A percentile compares a stretch with the other conserved stretches of the same genome.
These are phyloP conservation scores for Bembecia ichneumoniformis DNA, from an alignment of 2,888 invertebrate species.

Conservation along the genomic window DNA sequence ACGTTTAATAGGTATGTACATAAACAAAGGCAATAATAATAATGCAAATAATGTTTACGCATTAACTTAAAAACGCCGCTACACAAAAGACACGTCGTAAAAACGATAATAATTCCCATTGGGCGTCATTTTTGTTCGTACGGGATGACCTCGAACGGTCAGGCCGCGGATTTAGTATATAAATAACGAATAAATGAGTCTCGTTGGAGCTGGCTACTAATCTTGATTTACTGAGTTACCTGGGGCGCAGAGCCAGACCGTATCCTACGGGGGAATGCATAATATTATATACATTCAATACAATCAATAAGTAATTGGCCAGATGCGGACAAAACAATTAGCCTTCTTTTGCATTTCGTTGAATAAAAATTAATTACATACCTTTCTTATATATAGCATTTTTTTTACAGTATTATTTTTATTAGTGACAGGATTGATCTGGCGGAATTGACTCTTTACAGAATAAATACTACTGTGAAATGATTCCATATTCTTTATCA, in stretches of 20 bases:
- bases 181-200: slow-evolving; percentile 63
- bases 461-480: too few relatives aligned
- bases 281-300: slow-evolving; percentile 12
- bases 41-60: not conserved
- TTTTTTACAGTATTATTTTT: too few relatives aligned
- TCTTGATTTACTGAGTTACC: slow-evolving; percentile 62
- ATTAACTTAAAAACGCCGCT: slow-evolving; percentile 1
- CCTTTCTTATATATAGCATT: too few relatives aligned
- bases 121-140: slow-evolving; percentile 21
- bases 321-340: slow-evolving; percentile 13
- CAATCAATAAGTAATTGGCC: not conserved
- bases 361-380: too few relatives aligned
- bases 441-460: too few relatives aligned
- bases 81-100: slow-evolving; percentile 18
- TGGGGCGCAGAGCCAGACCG: slow-evolving; percentile 22
- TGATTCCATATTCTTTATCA: too few relatives aligned
- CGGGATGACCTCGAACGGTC: slow-evolving; percentile 23
- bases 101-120: slow-evolving; percentile 28
- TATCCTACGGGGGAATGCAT: slow-evolving; percentile 22
- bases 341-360: too few relatives aligned
- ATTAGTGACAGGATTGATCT: too few relatives aligned
- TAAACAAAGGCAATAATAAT: too few relatives aligned
- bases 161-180: slow-evolving; percentile 46
- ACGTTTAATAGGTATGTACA: too few relatives aligned
- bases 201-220: slow-evolving; percentile 45